Evolutionary conservation across 2,888 invertebrate species (phyloP).

Genomic region (Macaria notata): DNA sequence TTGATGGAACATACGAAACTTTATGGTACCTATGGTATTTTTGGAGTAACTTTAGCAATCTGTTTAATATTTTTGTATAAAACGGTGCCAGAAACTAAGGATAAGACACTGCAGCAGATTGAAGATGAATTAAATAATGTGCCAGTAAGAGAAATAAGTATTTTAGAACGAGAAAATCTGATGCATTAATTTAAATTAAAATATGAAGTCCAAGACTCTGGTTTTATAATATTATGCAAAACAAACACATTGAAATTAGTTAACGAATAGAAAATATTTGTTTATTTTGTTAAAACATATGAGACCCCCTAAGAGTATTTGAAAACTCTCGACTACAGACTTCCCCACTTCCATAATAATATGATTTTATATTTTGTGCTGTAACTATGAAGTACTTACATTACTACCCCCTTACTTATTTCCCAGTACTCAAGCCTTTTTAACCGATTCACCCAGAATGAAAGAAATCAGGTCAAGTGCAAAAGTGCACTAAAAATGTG

Average conservation of each 20-base stretch:
- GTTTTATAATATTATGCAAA: too few species aligned
- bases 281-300: too few species aligned
- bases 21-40: constrained; percentile 43
- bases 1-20: constrained; percentile 43
- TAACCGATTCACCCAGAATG: neutral
- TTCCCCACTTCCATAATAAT: too few species aligned
- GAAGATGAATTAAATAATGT: constrained; percentile 44
- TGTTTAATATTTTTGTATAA: constrained; percentile 41
- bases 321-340: too few species aligned
- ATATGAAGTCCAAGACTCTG: too few species aligned
- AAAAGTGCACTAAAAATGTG: neutral
- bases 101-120: constrained; percentile 48
- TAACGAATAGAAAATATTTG: too few species aligned
- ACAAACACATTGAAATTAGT: too few species aligned
- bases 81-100: constrained; percentile 51
- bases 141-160: neutral
- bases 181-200: neutral
- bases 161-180: constrained; percentile 1
- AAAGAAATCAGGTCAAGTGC: neutral
- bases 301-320: too few species aligned
- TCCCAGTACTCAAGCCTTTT: too few species aligned
- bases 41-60: constrained; percentile 35
- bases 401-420: too few species aligned
- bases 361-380: too few species aligned
- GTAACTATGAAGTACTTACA: too few species aligned